Evolutionary conservation across 1,140 invertebrate species (phyloP).

Genomic region (Coelopa frigida): DNA sequence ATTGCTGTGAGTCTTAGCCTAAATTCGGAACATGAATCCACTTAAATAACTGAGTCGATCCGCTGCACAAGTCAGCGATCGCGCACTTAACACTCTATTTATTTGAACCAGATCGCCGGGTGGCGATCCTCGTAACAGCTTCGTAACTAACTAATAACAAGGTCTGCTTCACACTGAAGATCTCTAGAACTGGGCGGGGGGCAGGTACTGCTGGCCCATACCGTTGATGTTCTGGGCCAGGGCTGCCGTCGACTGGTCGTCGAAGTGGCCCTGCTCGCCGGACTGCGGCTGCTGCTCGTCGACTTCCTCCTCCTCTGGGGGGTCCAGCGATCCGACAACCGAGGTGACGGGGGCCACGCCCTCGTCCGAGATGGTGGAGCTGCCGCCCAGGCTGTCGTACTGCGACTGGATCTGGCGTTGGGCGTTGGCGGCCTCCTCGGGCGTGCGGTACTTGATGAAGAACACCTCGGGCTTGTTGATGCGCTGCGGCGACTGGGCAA

Average conservation of each 20-base stretch:
- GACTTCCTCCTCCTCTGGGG: constrained; percentile 34
- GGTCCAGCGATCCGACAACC: constrained; percentile 36
- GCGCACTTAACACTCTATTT: no score
- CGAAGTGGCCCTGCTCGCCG: constrained; percentile 4
- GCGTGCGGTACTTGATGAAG: constrained; percentile 59
- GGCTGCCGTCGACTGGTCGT: no score
- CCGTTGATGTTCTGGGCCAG: not conserved
- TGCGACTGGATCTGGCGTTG: constrained; percentile 42
- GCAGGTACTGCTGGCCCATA: constrained; percentile 28
- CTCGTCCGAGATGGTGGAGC: constrained; percentile 38
- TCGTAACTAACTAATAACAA: constrained; percentile 22
- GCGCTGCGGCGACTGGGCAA: constrained; percentile 53
- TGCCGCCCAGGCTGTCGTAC: constrained; percentile 38
- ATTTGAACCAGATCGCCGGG: not conserved
- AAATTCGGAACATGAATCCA: no score
- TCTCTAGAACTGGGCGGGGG: constrained; percentile 33
- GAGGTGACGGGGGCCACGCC: constrained; percentile 40
- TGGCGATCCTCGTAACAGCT: constrained; percentile 9
- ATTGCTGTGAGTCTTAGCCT: no score
- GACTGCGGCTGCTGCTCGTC: constrained; percentile 19
- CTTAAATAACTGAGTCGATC: no score
- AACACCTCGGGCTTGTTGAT: constrained; percentile 53
- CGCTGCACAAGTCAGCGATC: no score
- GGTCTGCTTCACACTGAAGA: constrained; percentile 26
- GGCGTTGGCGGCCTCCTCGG: constrained; percentile 47